Evolutionary conservation across 2,888 invertebrate species (phyloP), one percentile per base, ranked within the genome.

Genomic region (Pandemis cinnamomeana): DNA sequence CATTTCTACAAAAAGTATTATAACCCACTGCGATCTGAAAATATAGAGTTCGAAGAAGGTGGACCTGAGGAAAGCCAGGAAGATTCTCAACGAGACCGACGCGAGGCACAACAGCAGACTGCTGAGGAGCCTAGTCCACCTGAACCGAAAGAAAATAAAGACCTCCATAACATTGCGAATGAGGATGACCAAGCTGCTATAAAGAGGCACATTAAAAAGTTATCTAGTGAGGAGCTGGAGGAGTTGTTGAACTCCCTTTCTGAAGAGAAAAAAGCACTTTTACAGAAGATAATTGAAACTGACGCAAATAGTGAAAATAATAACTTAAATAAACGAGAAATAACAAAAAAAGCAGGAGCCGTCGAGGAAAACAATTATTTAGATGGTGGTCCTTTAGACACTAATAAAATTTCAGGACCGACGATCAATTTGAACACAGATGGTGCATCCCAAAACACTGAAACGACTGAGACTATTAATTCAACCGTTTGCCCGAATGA

Each of bases 311-410:
- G 55, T 82, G 85, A 36, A 80, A 73, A 36, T 66, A 84, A 83
- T 3, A 80, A 60, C 53, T 78, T 90, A 36, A 90, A 85, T 77
- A 94, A 94, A 84, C 85, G 93, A 77, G 94, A 93, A 87, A 93
- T 93, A 70, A 92, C 91, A 7, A 93, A 93, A 76, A 94, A 93
- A 82, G 89, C 90, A 41, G 91, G 87, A 7, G 91, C 91, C 48
- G 85, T 89, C 36, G 91, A 91, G 79, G 90, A 90, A 78, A 90
- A 86, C 78, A 87, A 82, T 79, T 85, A 80, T n/a, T 82, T 89
- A n/a, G 91, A 91, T 71, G 86, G 82, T 78, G 83, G 83, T 27
- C 85, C 86, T 69, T 85, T 87, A n/a, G 91, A 92, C 78, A 80
- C 87, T 7, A 89, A 81, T 79, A 91, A 91, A 84, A 77, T 88